These are phyloP conservation scores for Podarcis lilfordi DNA, from an alignment of 2,797 vertebrate genomes.

Conservation along the genomic window DNA sequence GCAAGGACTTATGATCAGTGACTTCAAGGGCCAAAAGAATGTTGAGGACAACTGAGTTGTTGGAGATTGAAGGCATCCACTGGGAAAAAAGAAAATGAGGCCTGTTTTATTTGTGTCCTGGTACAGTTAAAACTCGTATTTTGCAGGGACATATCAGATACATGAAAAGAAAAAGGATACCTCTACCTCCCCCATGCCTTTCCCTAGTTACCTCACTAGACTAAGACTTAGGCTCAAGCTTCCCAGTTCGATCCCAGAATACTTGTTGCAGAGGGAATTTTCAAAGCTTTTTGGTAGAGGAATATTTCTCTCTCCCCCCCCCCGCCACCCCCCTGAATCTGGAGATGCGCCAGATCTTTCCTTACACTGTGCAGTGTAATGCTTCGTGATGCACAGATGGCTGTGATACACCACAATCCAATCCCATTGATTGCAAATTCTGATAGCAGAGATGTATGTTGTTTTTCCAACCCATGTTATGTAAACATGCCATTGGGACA, in stretches of 20 bases:
- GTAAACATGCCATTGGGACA: neutral
- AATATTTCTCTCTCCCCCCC: neutral
- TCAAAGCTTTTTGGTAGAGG: neutral
- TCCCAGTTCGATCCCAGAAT: neutral
- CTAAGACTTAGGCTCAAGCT: neutral
- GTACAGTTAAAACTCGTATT: too few species aligned
- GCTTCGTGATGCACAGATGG: neutral
- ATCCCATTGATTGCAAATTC: neutral
- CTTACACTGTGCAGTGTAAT: neutral
- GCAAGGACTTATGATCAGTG: too few species aligned
- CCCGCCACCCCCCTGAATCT: neutral
- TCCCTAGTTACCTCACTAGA: neutral
- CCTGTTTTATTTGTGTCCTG: too few species aligned
- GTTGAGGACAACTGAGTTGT: too few species aligned
- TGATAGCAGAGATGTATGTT: too few species aligned
- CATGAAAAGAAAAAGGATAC: neutral
- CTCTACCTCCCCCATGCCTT: neutral
- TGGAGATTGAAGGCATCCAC: too few species aligned
- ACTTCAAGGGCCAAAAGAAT: too few species aligned
- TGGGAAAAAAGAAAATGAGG: too few species aligned
- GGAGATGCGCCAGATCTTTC: neutral
- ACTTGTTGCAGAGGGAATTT: neutral
- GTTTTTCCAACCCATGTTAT: neutral
- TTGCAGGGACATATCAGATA: too few species aligned
- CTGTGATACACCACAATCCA: neutral